Conservation (phyloP, 2,888 invertebrate species). For the Hyposoter dolosus region DNA sequence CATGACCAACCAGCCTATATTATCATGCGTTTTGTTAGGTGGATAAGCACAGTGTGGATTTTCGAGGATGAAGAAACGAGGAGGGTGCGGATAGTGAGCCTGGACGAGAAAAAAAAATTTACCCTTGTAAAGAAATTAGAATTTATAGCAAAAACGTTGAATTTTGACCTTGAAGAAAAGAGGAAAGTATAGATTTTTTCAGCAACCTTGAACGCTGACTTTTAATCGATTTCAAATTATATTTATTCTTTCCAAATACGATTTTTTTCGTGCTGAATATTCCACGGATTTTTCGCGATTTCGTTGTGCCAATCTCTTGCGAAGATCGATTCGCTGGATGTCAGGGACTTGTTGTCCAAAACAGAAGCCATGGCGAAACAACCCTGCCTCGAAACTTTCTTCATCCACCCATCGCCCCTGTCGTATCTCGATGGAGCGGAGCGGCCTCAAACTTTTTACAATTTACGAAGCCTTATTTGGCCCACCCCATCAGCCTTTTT, state of each 20-base stretch:
- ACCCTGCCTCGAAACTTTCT: constrained; percentile 65
- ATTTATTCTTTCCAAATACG: background rate
- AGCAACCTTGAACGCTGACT: background rate
- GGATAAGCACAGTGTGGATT: constrained; percentile 29
- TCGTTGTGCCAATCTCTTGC: background rate
- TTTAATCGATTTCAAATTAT: background rate
- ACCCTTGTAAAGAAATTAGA: background rate
- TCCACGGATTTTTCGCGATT: background rate
- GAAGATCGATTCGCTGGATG: constrained; percentile 52
- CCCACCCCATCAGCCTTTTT: constrained; percentile 10
- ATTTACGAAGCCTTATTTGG: constrained; percentile 43
- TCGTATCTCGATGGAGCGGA: constrained; percentile 3
- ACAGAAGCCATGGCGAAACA: constrained; percentile 52
- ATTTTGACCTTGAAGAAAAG: background rate
- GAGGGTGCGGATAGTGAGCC: constrained; percentile 4
- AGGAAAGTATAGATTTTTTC: background rate
- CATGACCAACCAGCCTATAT: constrained; percentile 67
- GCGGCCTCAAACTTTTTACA: constrained; percentile 50
- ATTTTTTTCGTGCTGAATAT: background rate
- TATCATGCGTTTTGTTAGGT: constrained; percentile 58
- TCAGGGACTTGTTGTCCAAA: constrained; percentile 60
- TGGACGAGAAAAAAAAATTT: background rate
- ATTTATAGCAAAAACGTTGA: background rate
- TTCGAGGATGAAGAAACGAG: constrained; percentile 38
- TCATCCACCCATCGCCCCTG: constrained; percentile 54